These are phyloP conservation scores for Sturmia bella DNA, from an alignment of 2,888 invertebrate species.

Conservation along the genomic window DNA sequence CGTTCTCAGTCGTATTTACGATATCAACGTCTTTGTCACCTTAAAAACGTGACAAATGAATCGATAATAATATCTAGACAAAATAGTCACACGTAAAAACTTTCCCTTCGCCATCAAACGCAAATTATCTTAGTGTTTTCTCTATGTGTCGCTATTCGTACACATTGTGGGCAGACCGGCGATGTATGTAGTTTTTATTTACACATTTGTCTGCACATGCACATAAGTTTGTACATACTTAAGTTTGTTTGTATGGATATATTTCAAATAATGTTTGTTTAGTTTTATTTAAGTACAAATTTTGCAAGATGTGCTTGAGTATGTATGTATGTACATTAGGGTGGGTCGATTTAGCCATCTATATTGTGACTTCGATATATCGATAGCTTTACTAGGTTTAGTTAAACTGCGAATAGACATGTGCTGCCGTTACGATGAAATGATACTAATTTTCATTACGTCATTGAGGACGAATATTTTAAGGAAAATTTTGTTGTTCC, in stretches of 20 bases:
- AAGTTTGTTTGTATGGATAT: not conserved
- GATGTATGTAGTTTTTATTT: not conserved
- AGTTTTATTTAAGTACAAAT: slow-evolving; percentile 12
- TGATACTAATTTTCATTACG: no score
- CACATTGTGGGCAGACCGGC: slow-evolving; percentile 25
- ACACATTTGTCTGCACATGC: no score
- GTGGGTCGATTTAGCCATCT: no score
- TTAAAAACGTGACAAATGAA: slow-evolving; percentile 42
- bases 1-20: slow-evolving; percentile 23
- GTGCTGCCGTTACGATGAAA: no score
- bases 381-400: no score
- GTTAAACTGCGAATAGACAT: no score
- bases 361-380: no score
- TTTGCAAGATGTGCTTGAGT: slow-evolving; percentile 28
- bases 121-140: not conserved
- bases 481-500: no score
- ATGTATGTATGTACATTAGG: no score
- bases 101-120: slow-evolving; percentile 35
- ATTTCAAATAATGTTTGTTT: slow-evolving; percentile 17
- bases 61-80: slow-evolving; percentile 23
- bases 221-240: no score
- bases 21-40: slow-evolving; percentile 7
- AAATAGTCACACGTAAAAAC: slow-evolving; percentile 13
- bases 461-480: no score
- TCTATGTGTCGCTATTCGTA: slow-evolving; percentile 17